phyloP scores from a whole-genome alignment of 1,140 invertebrate species.

The Drosophila willistoni region DNA sequence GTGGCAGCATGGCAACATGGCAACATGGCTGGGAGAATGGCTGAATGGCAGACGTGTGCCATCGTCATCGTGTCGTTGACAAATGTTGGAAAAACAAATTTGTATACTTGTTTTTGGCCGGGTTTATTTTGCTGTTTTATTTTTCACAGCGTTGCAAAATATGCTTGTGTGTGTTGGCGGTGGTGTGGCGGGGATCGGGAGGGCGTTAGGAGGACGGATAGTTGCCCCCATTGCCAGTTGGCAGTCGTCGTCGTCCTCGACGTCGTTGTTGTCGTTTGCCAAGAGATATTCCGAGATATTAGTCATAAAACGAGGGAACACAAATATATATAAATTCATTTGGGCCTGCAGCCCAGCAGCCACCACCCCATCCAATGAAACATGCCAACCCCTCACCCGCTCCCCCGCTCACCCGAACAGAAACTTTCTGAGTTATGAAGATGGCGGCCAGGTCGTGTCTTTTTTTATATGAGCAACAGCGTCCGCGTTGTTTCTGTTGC shows the following conservation, averaged over 20 bases:
- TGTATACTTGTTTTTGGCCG: conserved; percentile 78
- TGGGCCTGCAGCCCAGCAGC: conserved; percentile 55
- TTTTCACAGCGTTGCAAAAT: conserved; percentile 79
- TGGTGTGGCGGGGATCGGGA: not conserved
- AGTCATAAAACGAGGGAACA: conserved; percentile 76
- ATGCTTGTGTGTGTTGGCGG: conserved; percentile 38
- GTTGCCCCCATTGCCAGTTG: conserved; percentile 32
- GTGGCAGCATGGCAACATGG: conserved; percentile 33
- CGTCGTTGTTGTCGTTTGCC: conserved; percentile 41
- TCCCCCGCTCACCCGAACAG: not conserved
- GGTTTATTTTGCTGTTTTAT: conserved; percentile 78
- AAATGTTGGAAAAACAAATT: conserved; percentile 82
- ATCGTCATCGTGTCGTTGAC: conserved; percentile 67
- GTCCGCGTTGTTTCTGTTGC: conserved; percentile 46
- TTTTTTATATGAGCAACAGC: conserved; percentile 73
- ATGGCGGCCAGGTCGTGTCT: conserved; percentile 73
- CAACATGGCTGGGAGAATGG: conserved; percentile 18
- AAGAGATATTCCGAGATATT: conserved; percentile 77
- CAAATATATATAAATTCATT: conserved; percentile 76
- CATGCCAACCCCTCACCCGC: not conserved
- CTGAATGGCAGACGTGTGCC: conserved; percentile 40
- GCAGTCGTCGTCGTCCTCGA: too few species aligned
- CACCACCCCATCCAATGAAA: conserved; percentile 9
- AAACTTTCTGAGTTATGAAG: conserved; percentile 64
- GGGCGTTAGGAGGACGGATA: conserved; percentile 41